These are phyloP conservation scores for Drosophila eugracilis DNA, from an alignment of 1,140 invertebrate genomes.

Conservation along the genomic window DNA sequence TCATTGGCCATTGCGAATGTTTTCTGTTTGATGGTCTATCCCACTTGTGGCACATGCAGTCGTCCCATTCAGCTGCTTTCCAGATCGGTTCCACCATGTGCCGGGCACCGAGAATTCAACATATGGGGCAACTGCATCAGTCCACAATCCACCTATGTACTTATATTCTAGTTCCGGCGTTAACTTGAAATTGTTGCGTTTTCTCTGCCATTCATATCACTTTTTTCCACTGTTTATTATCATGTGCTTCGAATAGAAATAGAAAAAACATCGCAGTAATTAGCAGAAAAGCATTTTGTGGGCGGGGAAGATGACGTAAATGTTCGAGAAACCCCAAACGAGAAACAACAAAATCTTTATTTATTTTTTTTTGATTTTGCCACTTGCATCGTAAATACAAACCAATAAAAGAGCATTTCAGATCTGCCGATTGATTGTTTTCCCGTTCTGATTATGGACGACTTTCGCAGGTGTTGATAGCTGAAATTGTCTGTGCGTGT, in stretches of 20 bases:
- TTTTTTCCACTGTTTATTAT: neutral
- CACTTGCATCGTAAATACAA: constrained; percentile 32
- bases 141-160: constrained; percentile 25
- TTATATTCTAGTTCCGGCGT: constrained; percentile 18
- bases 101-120: constrained; percentile 43
- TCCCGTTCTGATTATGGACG: neutral
- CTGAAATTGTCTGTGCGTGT: constrained; percentile 2
- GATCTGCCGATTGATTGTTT: constrained; percentile 34
- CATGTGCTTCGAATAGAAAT: constrained; percentile 2
- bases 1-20: constrained; percentile 22
- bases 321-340: constrained; percentile 4
- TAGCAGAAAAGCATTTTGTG: constrained; percentile 33
- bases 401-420: constrained; percentile 12
- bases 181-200: constrained; percentile 16
- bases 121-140: constrained; percentile 28
- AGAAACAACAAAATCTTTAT: constrained; percentile 10
- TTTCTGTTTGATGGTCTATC: constrained; percentile 5
- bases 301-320: constrained; percentile 19
- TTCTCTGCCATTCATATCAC: constrained; percentile 3
- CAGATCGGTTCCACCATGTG: constrained; percentile 52
- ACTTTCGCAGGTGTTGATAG: constrained; percentile 8
- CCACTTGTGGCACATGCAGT: constrained; percentile 17
- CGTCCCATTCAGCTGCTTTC: neutral
- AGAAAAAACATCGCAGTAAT: constrained; percentile 13
- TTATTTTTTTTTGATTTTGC: neutral